Base-by-base conservation (phyloP, 2,888 invertebrate species). In the Priapulus caudatus region DNA sequence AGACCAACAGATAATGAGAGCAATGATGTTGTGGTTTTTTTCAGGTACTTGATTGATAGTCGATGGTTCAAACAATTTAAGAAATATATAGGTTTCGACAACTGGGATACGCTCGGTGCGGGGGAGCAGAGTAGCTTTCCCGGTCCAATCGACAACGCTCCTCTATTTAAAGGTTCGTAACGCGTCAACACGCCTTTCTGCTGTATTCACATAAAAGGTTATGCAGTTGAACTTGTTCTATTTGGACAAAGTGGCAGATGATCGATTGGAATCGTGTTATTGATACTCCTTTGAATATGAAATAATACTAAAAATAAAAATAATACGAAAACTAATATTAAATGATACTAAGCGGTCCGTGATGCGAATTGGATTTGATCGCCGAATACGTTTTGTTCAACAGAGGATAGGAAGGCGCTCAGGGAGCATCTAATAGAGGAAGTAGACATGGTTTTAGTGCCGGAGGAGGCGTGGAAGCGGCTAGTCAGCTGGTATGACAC, bases 41-140 rank as follows among this genome's bases (percentile, higher is more conserved):
- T 2, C 56, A 73, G 74, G 74, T 74, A 71, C 63, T 60, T 75
- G 33, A 51, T 75, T 21, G 73, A 74, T 57, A 61, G 66, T 4
- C 68, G 69, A 54, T 75, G 75, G 75, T 71, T 69, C 56, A 72
- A 73, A 54, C 70, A 71, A 54, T 74, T 72, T 72, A 72, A 73
- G 57, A 68, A 69, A 48, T 75, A 70, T 67, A 70, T 74, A 20
- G 70, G 72, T 2, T 67, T 52, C 60, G 73, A 74, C 51, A 63
- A 57, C 22, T 69, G 69, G 68, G 71, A 72, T 52, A 59, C 63
- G 0, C 57, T 61, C 43, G 61, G 56, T 55, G 63, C 62, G 18
- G 67, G 67, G 23, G 67, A 68, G 22, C 61, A 64, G 23, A 63
- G 63, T 47, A 62, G 64, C n/a, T 66, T 70, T 56, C 74, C 74